Conservation (phyloP, 1,140 invertebrate genomes). For the Eupristina koningsbergeri region DNA sequence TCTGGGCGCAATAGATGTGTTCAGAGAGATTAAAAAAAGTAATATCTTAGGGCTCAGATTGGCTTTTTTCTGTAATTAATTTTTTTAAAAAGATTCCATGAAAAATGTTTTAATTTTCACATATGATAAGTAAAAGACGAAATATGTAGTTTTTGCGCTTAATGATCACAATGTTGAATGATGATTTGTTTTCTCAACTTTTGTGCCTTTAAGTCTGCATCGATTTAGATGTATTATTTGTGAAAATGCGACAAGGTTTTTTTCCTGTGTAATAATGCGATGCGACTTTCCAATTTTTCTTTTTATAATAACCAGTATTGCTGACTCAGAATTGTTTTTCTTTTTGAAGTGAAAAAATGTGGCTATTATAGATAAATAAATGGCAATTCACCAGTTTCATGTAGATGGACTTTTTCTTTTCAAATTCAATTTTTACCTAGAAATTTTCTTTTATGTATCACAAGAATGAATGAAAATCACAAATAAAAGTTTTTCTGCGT, state of each 20-base stretch:
- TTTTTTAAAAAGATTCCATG: constrained; percentile 41
- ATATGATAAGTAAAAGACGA: constrained; percentile 40
- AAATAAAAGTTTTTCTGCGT: constrained; percentile 46
- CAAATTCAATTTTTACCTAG: constrained; percentile 24
- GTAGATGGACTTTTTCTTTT: constrained; percentile 36
- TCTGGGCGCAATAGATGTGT: constrained; percentile 75
- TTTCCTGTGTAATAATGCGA: constrained; percentile 58
- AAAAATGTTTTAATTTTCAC: constrained; percentile 46
- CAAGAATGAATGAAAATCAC: constrained; percentile 29
- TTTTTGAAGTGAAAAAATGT: constrained; percentile 63
- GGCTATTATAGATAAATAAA: constrained; percentile 70
- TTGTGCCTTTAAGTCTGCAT: constrained; percentile 66
- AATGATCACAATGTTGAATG: constrained; percentile 48
- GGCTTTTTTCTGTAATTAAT: constrained; percentile 59
- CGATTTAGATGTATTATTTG: constrained; percentile 63
- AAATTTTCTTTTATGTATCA: constrained; percentile 30
- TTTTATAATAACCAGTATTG: constrained; percentile 61
- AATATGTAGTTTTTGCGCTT: constrained; percentile 47
- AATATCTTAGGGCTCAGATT: constrained; percentile 64
- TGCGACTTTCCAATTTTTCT: constrained; percentile 55
- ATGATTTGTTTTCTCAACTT: constrained; percentile 61
- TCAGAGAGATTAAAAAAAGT: constrained; percentile 71
- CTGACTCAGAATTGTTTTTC: constrained; percentile 62
- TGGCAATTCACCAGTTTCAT: constrained; percentile 53
- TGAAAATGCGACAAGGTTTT: constrained; percentile 59